Conservation (phyloP, 2,113 vertebrate species). For the Trogon surrucura region DNA sequence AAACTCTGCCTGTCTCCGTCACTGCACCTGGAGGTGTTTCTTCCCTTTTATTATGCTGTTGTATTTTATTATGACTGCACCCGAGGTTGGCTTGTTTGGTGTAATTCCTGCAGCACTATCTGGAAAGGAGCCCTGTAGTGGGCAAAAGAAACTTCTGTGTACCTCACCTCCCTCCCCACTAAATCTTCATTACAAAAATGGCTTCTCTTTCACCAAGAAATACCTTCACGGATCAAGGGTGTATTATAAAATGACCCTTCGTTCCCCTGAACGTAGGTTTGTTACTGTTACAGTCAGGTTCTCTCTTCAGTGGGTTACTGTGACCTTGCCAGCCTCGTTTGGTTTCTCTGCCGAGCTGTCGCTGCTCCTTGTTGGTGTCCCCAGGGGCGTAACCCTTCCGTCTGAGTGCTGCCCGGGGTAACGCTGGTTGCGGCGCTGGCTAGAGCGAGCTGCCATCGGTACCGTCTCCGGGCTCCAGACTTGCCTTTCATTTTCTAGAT, state of each 20-base stretch:
- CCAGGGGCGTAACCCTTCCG: not conserved
- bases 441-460: not conserved
- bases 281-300: accelerated
- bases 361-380: not conserved
- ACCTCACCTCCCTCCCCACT: not conserved
- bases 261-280: not conserved
- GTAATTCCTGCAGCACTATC: not conserved
- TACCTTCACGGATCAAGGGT: not conserved
- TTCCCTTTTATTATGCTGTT: not conserved
- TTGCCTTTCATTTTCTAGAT: accelerated
- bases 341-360: not conserved
- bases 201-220: not conserved
- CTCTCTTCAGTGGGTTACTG: not conserved
- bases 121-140: not conserved
- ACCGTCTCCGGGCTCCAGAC: not conserved
- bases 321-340: not conserved
- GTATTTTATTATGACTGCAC: accelerated
- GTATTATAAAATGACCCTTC: not conserved
- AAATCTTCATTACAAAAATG: not conserved
- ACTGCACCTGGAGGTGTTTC: not conserved
- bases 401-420: not conserved
- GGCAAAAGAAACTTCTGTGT: not conserved
- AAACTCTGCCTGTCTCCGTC: not conserved
- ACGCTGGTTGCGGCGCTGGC: not conserved
- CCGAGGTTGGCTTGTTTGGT: not conserved